Conservation (phyloP, 1,140 invertebrate species). For the Brachionus plicatilis region DNA sequence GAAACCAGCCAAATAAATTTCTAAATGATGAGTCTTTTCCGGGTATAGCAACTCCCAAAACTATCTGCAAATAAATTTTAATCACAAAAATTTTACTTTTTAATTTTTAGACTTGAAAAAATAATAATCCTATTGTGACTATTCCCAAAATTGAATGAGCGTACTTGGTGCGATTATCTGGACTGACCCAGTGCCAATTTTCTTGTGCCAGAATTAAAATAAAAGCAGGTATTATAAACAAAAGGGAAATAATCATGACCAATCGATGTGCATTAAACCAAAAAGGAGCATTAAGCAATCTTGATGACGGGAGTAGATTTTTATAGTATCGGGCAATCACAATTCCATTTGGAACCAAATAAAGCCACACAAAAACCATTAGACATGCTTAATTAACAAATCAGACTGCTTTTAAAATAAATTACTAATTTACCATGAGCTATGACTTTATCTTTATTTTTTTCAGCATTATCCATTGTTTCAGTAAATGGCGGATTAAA, state of each 20-base stretch:
- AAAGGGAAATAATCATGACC: background rate
- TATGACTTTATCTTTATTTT: background rate
- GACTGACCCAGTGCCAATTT: constrained; percentile 23
- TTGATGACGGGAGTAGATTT: background rate
- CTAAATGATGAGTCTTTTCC: background rate
- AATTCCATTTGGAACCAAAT: background rate
- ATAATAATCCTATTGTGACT: background rate
- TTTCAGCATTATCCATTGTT: background rate
- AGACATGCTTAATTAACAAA: background rate
- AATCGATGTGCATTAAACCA: constrained; percentile 19
- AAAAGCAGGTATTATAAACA: background rate
- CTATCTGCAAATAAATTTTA: background rate
- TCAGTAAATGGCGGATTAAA: too few relatives aligned
- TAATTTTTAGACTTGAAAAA: background rate
- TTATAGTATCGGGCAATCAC: constrained; percentile 7
- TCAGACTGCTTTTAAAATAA: background rate
- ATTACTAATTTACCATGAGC: constrained; percentile 4
- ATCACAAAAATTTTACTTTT: background rate
- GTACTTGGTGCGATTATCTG: background rate
- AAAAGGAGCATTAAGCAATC: background rate
- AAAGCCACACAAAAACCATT: constrained; percentile 32
- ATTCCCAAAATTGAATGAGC: constrained; percentile 38
- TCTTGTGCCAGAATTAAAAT: background rate
- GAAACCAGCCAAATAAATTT: constrained; percentile 8
- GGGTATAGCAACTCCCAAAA: background rate